phyloP scores from a whole-genome alignment of 2,797 vertebrate species.

The Spinus pinus region DNA sequence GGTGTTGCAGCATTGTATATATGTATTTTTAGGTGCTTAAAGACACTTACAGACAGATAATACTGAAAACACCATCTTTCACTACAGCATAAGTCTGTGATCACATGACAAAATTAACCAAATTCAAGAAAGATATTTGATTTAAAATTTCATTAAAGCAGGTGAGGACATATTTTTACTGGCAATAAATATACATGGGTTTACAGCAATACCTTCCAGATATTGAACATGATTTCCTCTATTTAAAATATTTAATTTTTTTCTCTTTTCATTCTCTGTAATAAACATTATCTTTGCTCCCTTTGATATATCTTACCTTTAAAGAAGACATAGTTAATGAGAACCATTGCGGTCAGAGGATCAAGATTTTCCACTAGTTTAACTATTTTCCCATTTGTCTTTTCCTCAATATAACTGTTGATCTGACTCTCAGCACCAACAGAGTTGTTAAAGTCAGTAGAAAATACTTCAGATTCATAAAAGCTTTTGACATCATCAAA shows the following conservation, averaged over 20 bases:
- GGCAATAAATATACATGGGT: not conserved
- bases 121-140: not conserved
- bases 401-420: slow-evolving; percentile 78
- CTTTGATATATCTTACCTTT: slow-evolving; percentile 76
- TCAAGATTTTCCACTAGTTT: slow-evolving; percentile 78
- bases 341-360: slow-evolving; percentile 72
- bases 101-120: not conserved
- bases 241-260: not conserved
- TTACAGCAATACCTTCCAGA: not conserved
- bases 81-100: not conserved
- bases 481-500: slow-evolving; percentile 63
- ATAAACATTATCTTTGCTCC: not conserved
- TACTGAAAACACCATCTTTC: not conserved
- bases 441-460: slow-evolving; percentile 73
- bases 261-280: not conserved
- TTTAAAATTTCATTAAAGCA: not conserved
- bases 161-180: not conserved
- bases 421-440: slow-evolving; percentile 71
- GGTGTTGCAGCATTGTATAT: not conserved
- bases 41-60: not conserved
- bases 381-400: slow-evolving; percentile 80
- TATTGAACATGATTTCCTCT: not conserved
- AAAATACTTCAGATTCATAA: slow-evolving; percentile 72
- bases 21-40: not conserved
- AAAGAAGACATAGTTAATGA: slow-evolving; percentile 85